Evolutionary conservation across 2,888 invertebrate genomes (phyloP).

Genomic region (Cataglyphis cursor): DNA sequence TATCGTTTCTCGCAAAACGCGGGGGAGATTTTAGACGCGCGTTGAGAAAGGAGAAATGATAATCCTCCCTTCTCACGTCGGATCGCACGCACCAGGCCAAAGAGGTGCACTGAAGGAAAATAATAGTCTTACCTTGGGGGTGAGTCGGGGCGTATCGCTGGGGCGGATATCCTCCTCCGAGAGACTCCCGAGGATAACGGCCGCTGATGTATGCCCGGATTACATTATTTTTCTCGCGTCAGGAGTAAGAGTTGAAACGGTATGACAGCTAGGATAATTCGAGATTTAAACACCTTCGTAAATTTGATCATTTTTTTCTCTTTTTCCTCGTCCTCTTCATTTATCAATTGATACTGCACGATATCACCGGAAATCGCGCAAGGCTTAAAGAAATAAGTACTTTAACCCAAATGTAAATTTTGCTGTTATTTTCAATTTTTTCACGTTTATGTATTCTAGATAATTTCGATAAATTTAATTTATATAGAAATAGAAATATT

Average conservation of each 20-base stretch:
- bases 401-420: not conserved
- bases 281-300: slow-evolving; percentile 1
- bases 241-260: not conserved
- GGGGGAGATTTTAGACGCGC: not conserved
- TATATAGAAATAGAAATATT: not conserved
- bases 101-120: slow-evolving; percentile 27
- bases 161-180: slow-evolving; percentile 25
- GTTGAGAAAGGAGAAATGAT: slow-evolving; percentile 28
- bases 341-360: not conserved
- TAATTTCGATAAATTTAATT: not conserved
- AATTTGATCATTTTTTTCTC: not conserved
- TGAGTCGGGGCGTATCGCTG: slow-evolving; percentile 30
- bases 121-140: slow-evolving; percentile 45
- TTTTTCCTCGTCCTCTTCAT: not conserved
- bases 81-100: slow-evolving; percentile 25
- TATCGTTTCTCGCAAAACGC: slow-evolving; percentile 27
- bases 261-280: slow-evolving; percentile 30
- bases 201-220: slow-evolving; percentile 46
- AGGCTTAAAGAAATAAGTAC: not conserved
- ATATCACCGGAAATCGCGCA: not conserved
- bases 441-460: not conserved
- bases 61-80: slow-evolving; percentile 39
- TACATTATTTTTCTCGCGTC: slow-evolving; percentile 42
- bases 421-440: not conserved
- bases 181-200: slow-evolving; percentile 44